Evolutionary conservation across 2,888 invertebrate species (phyloP), one percentile per base, ranked within the genome.

Genomic region (Drosophila differens): DNA sequence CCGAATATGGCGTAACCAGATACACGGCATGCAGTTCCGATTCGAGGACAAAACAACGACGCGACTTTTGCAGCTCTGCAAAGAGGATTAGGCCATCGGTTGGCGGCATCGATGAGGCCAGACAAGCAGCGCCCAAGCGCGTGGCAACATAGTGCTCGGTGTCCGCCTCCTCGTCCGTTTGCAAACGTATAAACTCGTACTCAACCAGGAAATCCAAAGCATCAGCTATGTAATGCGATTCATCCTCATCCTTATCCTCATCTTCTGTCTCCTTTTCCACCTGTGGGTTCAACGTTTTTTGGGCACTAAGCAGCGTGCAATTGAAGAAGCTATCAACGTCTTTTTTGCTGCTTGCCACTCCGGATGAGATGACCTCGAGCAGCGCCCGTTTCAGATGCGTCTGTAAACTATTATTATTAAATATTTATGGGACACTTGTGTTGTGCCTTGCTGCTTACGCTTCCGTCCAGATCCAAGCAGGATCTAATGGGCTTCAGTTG

Each of bases 1-100:
- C 96, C 92, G 97, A 98, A 76, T 98, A 97, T 0, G 99, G 99
- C 3, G 99, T 99, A 49, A 99, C 99, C 89, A 98, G 94, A 93
- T 99, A 99, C 57, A 99, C 96, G 49, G 99, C 95, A 93, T 99
- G 99, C 4, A 99, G 94, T 89, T 99, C 99, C 64, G 97, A 97
- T 92, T 99, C 98, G 16, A 99, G 94, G 0, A 98, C 98, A 91
- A 99, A 96, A 91, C 97, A 97, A 85, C 97, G 96, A 12, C 98
- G 95, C 0, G 99, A 98, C 93, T 96, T 97, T 92, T 98, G 97
- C 33, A 99, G 93, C 93, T 99, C 99, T 75, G 96, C 95, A 91
- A 99, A 97, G 51, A 99, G 95, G 25, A 96, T 95, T 12, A 99
- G 94, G 0, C 98, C 99, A 93, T 99, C 98, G 91, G 97, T 97